phyloP scores from a whole-genome alignment of 1,140 invertebrate genomes.

The Drosophila arizonae region DNA sequence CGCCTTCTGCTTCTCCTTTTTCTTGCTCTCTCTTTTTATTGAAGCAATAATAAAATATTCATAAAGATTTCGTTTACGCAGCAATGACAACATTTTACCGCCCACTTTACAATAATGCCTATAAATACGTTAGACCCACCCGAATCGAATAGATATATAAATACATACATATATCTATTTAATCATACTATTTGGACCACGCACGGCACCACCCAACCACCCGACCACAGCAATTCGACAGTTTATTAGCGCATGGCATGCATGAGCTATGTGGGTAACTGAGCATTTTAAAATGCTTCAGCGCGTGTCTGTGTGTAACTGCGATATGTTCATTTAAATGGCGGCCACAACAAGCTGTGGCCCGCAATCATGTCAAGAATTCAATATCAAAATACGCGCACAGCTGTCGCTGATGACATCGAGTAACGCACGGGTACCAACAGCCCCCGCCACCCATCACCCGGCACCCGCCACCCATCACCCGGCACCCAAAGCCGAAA shows the following conservation, averaged over 20 bases:
- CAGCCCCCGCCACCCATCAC: not conserved
- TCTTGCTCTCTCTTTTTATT: constrained; percentile 57
- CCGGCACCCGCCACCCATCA: not conserved
- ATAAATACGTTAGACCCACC: constrained; percentile 31
- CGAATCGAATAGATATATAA: constrained; percentile 11
- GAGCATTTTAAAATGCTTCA: constrained; percentile 39
- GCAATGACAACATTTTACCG: constrained; percentile 49
- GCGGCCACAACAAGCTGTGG: constrained; percentile 64
- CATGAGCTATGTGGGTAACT: constrained; percentile 50
- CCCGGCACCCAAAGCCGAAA: constrained; percentile 6
- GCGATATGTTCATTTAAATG: constrained; percentile 58
- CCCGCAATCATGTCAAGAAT: constrained; percentile 78
- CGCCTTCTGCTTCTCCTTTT: not conserved
- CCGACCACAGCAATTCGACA: not conserved
- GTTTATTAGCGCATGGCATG: constrained; percentile 53
- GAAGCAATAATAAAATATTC: constrained; percentile 79
- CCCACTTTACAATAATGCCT: constrained; percentile 60
- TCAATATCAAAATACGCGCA: constrained; percentile 73
- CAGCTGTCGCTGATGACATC: constrained; percentile 76
- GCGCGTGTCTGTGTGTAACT: constrained; percentile 31
- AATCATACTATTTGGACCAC: not conserved
- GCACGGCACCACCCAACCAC: not conserved
- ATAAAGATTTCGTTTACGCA: constrained; percentile 73
- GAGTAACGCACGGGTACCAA: constrained; percentile 36
- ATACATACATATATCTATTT: constrained; percentile 34